phyloP scores from a whole-genome alignment of 2,888 invertebrate genomes.

The Drosophila barbarae region DNA sequence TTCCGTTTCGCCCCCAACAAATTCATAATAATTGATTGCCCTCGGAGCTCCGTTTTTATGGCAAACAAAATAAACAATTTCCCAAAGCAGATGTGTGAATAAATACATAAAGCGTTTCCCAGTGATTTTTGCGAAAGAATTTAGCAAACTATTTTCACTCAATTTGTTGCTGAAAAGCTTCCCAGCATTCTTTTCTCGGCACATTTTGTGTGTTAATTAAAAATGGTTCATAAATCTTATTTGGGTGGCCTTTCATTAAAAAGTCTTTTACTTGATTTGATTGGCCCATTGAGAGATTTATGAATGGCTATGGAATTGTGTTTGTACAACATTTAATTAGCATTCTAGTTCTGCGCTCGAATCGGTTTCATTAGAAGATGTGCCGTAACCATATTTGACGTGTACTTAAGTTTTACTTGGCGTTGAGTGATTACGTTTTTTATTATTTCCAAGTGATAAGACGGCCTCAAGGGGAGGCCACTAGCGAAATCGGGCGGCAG shows the following conservation, averaged over 20 bases:
- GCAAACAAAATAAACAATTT: constrained; percentile 32
- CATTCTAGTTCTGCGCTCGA: constrained; percentile 1
- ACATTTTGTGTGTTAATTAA: constrained; percentile 44
- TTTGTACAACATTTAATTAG: constrained; percentile 38
- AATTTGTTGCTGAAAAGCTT: constrained; percentile 36
- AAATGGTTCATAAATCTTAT: constrained; percentile 51
- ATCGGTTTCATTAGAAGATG: constrained; percentile 9
- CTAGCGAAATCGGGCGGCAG: constrained; percentile 2
- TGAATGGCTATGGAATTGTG: constrained; percentile 36
- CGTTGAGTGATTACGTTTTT: constrained; percentile 17
- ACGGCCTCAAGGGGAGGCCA: constrained; percentile 19
- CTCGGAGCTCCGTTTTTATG: constrained; percentile 18
- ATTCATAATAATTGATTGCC: constrained; percentile 26
- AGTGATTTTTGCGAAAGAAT: constrained; percentile 5
- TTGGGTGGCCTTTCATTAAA: constrained; percentile 40
- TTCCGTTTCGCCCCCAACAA: constrained; percentile 20
- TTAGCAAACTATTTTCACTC: constrained; percentile 32
- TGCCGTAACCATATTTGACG: constrained; percentile 28
- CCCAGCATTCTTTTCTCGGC: neutral
- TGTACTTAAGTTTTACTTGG: constrained; percentile 20
- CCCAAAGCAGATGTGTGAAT: constrained; percentile 34
- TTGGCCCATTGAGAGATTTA: constrained; percentile 62
- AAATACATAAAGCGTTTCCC: constrained; percentile 9
- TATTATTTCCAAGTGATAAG: constrained; percentile 16
- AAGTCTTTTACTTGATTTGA: constrained; percentile 39